Evolutionary conservation across 2,113 vertebrate genomes (phyloP), one percentile per base, ranked within the genome.

Genomic region (Amphiprion percula): DNA sequence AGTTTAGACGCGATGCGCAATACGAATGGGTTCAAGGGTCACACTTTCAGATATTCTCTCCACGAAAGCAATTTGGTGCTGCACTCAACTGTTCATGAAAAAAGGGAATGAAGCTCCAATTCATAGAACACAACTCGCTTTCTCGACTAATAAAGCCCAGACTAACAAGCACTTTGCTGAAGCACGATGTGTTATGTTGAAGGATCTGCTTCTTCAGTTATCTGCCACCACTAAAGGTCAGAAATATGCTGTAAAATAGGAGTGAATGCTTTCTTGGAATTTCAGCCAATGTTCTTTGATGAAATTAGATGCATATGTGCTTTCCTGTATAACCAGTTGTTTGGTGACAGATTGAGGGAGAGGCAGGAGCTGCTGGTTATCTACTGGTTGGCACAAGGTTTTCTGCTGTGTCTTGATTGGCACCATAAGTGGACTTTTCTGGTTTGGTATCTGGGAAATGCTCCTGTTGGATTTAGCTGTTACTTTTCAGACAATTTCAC

Each of bases 371-470:
- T 60, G 0, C 5, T 16, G 47, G 19, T 41, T 23, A 2, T 63
- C 7, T 5, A 30, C 1, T 2, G 10, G 11, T 47, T 71, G 72
- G 66, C 72, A 12, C 72, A 10, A 30, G 30, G 30, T 67, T 53
- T 24, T 37, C 49, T 53, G 49, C 30, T 24, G 24, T 17, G 64
- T 19, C 50, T 52, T 67, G 64, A 21, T 66, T 50, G 46, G 63
- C 63, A 50, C 63, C 26, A 50, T 37, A 19, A 30, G 11, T 55
- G 65, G 41, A 53, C 14, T 74, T 50, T n/a, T 59, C 24, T 12
- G 1, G n/a, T 62, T 30, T 78, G 62, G 26, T 60, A 44, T 79
- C 19, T 84, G 54, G 59, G 54, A 79, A n/a, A 16, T 16, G 5
- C 21, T 56, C 3, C 70, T 46, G 30, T 47, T 30, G 53, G 53